These are phyloP conservation scores for Thinocorus orbignyianus DNA, from an alignment of 2,113 vertebrate genomes.

Conservation along the genomic window DNA sequence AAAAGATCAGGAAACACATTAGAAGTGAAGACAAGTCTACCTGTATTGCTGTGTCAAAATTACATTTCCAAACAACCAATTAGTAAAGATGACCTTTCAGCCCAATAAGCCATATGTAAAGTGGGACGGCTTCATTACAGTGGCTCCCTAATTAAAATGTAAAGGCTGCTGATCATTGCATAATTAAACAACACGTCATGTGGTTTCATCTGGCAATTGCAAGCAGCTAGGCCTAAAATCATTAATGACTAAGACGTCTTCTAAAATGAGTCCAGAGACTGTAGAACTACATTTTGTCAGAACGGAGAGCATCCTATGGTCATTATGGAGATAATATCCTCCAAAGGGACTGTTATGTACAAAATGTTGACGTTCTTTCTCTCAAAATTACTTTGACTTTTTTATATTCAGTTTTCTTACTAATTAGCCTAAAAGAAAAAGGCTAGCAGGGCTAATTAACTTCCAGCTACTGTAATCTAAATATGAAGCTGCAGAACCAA, in stretches of 20 bases:
- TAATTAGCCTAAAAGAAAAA: slow-evolving; percentile 75
- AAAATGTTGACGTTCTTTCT: slow-evolving; percentile 43
- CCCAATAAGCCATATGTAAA: slow-evolving; percentile 53
- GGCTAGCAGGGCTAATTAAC: slow-evolving; percentile 73
- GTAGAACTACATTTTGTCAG: slow-evolving; percentile 20
- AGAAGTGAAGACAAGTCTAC: slow-evolving; percentile 61
- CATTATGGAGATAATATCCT: slow-evolving; percentile 66
- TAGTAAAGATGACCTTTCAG: slow-evolving; percentile 72
- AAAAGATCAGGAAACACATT: slow-evolving; percentile 64
- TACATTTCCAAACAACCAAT: slow-evolving; percentile 78
- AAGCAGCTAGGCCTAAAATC: slow-evolving; percentile 43
- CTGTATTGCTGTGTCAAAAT: slow-evolving; percentile 69
- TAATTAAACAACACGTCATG: slow-evolving; percentile 78
- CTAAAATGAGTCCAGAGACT: slow-evolving; percentile 59
- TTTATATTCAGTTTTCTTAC: slow-evolving; percentile 64
- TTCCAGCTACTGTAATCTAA: slow-evolving; percentile 59
- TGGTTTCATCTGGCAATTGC: slow-evolving; percentile 48
- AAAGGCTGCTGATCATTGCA: slow-evolving; percentile 79
- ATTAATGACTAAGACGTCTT: slow-evolving; percentile 23
- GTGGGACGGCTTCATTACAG: slow-evolving; percentile 71
- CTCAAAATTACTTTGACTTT: slow-evolving; percentile 60
- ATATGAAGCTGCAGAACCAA: slow-evolving; percentile 37
- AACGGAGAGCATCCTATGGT: slow-evolving; percentile 40
- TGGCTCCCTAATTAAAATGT: slow-evolving; percentile 80
- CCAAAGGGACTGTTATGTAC: slow-evolving; percentile 43